These are phyloP conservation scores for Tragelaphus imberbis DNA, from an alignment of 2,113 vertebrate species.

Conservation along the genomic window DNA sequence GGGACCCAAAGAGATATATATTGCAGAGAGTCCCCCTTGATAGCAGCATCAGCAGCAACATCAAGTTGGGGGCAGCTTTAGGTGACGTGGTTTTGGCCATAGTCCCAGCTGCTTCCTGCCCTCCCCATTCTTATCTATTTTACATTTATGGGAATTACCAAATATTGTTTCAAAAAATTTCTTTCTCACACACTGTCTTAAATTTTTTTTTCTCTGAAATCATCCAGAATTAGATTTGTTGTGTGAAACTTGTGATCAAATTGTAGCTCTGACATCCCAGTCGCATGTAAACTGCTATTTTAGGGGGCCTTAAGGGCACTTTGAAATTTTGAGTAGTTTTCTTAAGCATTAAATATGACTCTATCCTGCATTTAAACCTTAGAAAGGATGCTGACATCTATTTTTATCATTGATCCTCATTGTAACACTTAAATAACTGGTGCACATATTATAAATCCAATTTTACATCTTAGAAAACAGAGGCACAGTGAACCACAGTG, in stretches of 20 bases:
- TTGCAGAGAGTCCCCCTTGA: background rate
- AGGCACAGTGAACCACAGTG: background rate
- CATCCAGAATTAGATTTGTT: constrained; percentile 14
- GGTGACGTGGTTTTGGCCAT: background rate
- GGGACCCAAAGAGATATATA: background rate
- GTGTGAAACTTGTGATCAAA: constrained; percentile 35
- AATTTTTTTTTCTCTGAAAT: background rate
- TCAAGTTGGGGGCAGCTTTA: background rate
- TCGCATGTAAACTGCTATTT: constrained; percentile 29
- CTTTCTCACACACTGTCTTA: background rate
- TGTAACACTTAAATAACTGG: background rate
- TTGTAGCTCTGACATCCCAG: constrained; percentile 7
- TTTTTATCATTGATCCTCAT: background rate
- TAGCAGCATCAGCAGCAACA: background rate
- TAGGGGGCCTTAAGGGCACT: background rate
- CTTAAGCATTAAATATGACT: constrained; percentile 23
- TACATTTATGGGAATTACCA: background rate
- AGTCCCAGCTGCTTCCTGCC: background rate
- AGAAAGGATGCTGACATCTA: background rate
- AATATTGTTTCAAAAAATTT: background rate
- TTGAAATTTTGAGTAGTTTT: constrained; percentile 33
- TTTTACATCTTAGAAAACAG: background rate
- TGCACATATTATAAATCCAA: background rate
- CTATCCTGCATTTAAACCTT: background rate
- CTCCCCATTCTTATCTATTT: background rate